Conservation (phyloP, 2,888 invertebrate genomes). For the Acleris literana region DNA sequence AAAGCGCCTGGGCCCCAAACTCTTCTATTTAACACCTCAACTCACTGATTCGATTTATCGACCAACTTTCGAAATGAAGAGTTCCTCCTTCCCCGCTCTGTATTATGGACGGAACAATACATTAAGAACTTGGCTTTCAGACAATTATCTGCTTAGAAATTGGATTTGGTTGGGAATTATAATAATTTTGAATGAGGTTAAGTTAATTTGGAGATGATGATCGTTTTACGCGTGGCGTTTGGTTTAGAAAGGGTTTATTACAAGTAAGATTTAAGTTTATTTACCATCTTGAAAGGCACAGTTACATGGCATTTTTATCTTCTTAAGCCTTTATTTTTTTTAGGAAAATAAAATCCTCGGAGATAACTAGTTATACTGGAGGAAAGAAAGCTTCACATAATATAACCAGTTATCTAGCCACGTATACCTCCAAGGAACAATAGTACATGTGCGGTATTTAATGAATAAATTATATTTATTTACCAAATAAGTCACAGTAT, state of each 20-base stretch:
- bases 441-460: too few relatives aligned
- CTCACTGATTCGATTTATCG: constrained; percentile 62
- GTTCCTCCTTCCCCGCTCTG: constrained; percentile 44
- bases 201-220: constrained; percentile 8
- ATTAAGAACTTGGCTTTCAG: constrained; percentile 24
- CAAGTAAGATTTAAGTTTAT: not conserved
- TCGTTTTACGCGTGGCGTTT: not conserved
- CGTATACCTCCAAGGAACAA: too few relatives aligned
- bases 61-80: constrained; percentile 39
- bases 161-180: constrained; percentile 3
- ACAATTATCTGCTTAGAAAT: constrained; percentile 21
- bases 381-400: too few relatives aligned
- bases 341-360: too few relatives aligned
- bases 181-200: constrained; percentile 7
- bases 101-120: constrained; percentile 32
- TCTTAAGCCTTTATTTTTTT: too few relatives aligned
- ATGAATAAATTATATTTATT: too few relatives aligned
- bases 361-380: too few relatives aligned
- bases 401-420: too few relatives aligned
- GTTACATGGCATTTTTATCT: too few relatives aligned
- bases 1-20: constrained; percentile 53
- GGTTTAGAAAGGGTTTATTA: not conserved
- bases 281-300: too few relatives aligned
- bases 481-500: too few relatives aligned
- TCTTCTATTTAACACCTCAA: constrained; percentile 63